A percentile compares a stretch with the other conserved stretches of the same genome.
Conservation (phyloP, 2,888 invertebrate species). For the Drepana falcataria region DNA sequence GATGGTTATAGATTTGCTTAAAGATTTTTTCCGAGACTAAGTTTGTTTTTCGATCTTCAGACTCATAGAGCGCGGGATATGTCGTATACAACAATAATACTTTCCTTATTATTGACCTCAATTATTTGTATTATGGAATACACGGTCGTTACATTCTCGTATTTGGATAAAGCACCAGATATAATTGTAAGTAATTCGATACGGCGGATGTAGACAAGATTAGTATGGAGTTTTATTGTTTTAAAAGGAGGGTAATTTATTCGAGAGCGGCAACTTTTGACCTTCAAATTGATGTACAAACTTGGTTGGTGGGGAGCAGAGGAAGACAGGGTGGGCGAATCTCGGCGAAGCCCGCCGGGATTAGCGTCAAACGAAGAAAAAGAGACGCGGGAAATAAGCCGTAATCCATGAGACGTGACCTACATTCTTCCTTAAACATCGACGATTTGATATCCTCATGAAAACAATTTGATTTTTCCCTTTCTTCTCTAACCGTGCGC, state of each 20-base stretch:
- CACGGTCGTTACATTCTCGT: background rate
- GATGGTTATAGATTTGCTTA: too few species aligned
- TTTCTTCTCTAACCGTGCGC: constrained; percentile 45
- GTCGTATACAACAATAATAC: constrained; percentile 2
- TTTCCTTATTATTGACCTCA: background rate
- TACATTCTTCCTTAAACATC: constrained; percentile 72
- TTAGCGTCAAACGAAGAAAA: constrained; percentile 76
- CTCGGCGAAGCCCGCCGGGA: constrained; percentile 63
- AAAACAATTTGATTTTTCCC: constrained; percentile 70
- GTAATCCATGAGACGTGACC: constrained; percentile 76
- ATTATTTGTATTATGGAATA: constrained; percentile 1
- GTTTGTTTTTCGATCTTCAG: too few species aligned
- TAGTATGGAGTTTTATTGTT: background rate
- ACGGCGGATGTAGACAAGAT: background rate
- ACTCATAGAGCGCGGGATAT: too few species aligned
- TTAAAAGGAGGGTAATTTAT: constrained; percentile 17
- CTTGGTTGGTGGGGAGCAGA: constrained; percentile 28
- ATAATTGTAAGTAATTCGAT: background rate
- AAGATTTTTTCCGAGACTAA: background rate
- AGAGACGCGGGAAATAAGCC: constrained; percentile 73
- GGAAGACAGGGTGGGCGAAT: constrained; percentile 49
- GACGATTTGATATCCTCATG: constrained; percentile 69
- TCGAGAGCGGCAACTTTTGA: constrained; percentile 27
- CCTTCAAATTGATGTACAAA: constrained; percentile 44
- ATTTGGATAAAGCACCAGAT: background rate